Evolutionary conservation across 2,797 vertebrate species (phyloP), one percentile per base, ranked within the genome.

Genomic region (Melanotaenia pygmaea): DNA sequence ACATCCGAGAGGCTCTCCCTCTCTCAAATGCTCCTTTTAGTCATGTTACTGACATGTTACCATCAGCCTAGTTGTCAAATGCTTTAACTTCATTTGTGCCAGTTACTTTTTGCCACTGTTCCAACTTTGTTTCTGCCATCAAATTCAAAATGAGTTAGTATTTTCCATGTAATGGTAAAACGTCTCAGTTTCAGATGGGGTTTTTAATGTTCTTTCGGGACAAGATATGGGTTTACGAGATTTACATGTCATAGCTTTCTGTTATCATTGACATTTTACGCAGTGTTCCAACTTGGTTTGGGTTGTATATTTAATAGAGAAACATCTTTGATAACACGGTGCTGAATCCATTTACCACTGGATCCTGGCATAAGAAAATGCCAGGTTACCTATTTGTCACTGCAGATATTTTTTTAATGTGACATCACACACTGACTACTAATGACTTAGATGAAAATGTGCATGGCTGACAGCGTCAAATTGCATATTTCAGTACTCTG

Each of bases 341-440:
- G 35, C 28, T 60, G 37, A 70, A 24, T 70, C 11, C 5, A 4
- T 34, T 59, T 26, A 26, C 24, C 24, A 26, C 24, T 26, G 24
- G 24, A 26, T 26, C 24, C 24, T 26, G 24, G 24, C 24, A 26
- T 26, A 26, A 26, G 24, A 26, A 30, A 30, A 26, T 74, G 35
- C 60, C 50, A 8, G 18, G 16, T 64, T 2, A 4, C 50, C 78
- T 80, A 26, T 26, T 26, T 26, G 24, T 26, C 24, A 26, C 77
- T 76, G 75, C 73, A 81, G 76, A 64, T 35, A 14, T 67, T 26
- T 70, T 28, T 82, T 67, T 75, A 62, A 43, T 72, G 64, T 71
- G 57, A 59, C 20, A 18, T 61, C 26, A 11, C 32, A 22, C 62
- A n/a, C 57, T 61, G 63, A 50, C 28, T 57, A 45, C 56, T 70